Evolutionary conservation across 2,797 vertebrate species (phyloP), one percentile per base, ranked within the genome.

Genomic region (Furcifer pardalis): DNA sequence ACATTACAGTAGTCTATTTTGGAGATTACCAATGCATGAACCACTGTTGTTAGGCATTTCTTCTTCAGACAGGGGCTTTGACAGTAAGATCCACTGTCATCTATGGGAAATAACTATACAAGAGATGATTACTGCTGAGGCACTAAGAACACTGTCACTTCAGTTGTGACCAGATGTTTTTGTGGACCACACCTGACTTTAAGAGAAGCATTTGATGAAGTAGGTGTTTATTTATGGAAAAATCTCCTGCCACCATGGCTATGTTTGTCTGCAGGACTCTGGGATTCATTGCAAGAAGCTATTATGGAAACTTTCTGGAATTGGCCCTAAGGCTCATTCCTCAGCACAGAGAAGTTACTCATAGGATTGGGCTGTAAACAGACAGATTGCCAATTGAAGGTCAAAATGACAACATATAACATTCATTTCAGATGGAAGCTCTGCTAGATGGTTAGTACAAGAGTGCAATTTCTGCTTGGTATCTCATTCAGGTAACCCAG

Each of bases 261-360:
- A 59, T 44, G 68, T 44, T 44, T 25, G 19, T 44, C 69, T 81
- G 40, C 27, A 81, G 56, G 76, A 42, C 10, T 42, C 19, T 72
- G n/a, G 37, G 40, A n/a, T 59, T 71, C 35, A 56, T 52, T 21
- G 52, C 35, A 59, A 72, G 79, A 72, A 32, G 37, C 30, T 42
- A 60, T 60, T 60, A 30, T 81, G 68, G 79, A 72, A 72, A 59
- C 52, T 72, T 40, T 44, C 60, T 19, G 68, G 79, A 81, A 81
- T 72, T 62, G 68, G 30, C 68, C 68, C 68, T 60, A 8, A 81
- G 68, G 79, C 37, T 71, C 66, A 81, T 81, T 81, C 79, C 79
- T 1, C 60, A 32, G 68, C n/a, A 72, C 35, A 15, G 37, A 23
- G 30, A 62, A 60, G 1, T 72, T 81, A 81, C 79, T 72, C 79